Evolutionary conservation across 2,888 invertebrate genomes (phyloP).

Genomic region (Trachelus tabidus): DNA sequence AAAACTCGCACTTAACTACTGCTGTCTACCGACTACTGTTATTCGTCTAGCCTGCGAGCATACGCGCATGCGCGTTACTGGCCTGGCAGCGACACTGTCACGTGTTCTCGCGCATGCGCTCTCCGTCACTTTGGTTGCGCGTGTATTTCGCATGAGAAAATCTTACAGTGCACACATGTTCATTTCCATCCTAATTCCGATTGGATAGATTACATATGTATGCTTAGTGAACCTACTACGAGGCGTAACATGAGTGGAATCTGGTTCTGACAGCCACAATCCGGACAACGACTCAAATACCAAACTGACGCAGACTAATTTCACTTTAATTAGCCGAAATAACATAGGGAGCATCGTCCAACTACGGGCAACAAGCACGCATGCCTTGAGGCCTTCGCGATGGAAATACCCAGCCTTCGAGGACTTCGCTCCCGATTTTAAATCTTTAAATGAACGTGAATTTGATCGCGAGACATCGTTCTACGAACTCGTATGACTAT

Average conservation of each 20-base stretch:
- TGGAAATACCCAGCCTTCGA: neutral
- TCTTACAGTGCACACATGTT: neutral
- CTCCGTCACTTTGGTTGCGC: no score
- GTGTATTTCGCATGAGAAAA: neutral
- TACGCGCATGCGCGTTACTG: neutral
- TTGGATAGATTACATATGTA: neutral
- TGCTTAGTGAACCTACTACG: neutral
- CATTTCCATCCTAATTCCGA: neutral
- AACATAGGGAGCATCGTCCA: constrained; percentile 13
- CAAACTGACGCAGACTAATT: constrained; percentile 16
- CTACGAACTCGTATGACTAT: neutral
- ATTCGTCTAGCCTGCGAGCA: neutral
- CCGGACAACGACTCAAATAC: neutral
- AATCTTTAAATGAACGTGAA: neutral
- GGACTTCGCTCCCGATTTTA: neutral
- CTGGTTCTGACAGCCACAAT: neutral
- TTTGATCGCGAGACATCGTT: neutral
- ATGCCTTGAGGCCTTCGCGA: constrained; percentile 1
- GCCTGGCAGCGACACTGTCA: neutral
- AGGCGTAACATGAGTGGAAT: neutral
- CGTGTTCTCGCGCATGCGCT: neutral
- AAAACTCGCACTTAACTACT: neutral
- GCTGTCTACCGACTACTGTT: neutral
- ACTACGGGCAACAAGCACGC: constrained; percentile 2
- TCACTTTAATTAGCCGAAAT: constrained; percentile 18